Percentiles rank a stretch among this genome's conserved stretches.
phyloP scores from a whole-genome alignment of 2,888 invertebrate species.

The Cerastis rubricosa region DNA sequence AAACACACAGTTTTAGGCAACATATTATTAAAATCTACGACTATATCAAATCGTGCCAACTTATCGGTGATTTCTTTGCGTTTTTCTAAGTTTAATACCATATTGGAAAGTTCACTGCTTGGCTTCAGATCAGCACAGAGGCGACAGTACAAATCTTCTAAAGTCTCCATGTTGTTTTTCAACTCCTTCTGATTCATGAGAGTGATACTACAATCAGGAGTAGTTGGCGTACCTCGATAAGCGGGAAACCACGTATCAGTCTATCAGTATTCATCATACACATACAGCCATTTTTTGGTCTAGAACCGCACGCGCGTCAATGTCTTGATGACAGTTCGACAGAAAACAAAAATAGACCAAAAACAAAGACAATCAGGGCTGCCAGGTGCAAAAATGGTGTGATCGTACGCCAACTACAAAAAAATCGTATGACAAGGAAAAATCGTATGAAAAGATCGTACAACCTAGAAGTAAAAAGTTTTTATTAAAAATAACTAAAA shows the following conservation, averaged over 20 bases:
- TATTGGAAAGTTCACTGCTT: constrained; percentile 22
- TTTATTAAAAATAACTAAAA: too few relatives aligned
- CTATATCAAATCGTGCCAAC: constrained; percentile 36
- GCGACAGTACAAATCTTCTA: constrained; percentile 48
- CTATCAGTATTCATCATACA: neutral
- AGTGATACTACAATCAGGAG: neutral
- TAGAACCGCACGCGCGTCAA: neutral
- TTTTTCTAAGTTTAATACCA: constrained; percentile 32
- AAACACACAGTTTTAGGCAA: constrained; percentile 55
- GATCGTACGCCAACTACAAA: too few relatives aligned
- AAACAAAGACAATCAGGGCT: too few relatives aligned
- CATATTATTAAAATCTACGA: constrained; percentile 29
- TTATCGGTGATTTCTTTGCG: constrained; percentile 32
- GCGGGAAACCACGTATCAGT: neutral
- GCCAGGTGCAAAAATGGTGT: too few relatives aligned
- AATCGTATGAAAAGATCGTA: too few relatives aligned
- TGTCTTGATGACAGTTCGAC: constrained; percentile 1
- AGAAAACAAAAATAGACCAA: neutral
- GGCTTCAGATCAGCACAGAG: constrained; percentile 50
- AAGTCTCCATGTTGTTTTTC: constrained; percentile 29
- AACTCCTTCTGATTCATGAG: neutral
- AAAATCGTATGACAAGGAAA: too few relatives aligned
- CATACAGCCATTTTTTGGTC: constrained; percentile 4
- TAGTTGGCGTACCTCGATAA: neutral
- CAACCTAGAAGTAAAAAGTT: too few relatives aligned